These are phyloP conservation scores for Agrochola circellaris DNA, from an alignment of 2,888 invertebrate genomes.

Conservation along the genomic window DNA sequence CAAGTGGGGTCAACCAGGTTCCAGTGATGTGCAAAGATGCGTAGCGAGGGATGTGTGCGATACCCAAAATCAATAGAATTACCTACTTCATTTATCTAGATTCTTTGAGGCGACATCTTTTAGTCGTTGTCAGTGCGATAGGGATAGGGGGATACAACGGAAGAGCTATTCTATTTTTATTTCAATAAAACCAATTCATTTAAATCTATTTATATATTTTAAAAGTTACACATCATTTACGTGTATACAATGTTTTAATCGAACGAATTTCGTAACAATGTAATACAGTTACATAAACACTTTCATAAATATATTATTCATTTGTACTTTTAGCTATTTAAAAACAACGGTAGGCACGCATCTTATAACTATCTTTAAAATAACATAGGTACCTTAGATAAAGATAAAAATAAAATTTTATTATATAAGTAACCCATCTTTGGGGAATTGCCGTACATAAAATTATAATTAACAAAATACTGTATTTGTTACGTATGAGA, in stretches of 20 bases:
- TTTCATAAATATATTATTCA: conserved; percentile 17
- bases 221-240: conserved; percentile 23
- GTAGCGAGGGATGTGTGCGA: background rate
- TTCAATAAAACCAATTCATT: conserved; percentile 30
- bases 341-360: conserved; percentile 39
- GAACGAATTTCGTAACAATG: background rate
- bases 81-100: background rate
- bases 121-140: background rate
- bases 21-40: background rate
- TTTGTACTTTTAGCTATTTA: conserved; percentile 47
- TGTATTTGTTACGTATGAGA: background rate
- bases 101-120: background rate
- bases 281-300: conserved; percentile 1
- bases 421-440: background rate
- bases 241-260: conserved; percentile 9
- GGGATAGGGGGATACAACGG: background rate
- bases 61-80: background rate
- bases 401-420: background rate
- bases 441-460: background rate
- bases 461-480: background rate
- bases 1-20: background rate
- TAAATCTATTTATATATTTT: conserved; percentile 28
- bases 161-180: background rate
- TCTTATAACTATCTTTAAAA: background rate
- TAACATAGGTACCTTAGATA: background rate